phyloP scores from a whole-genome alignment of 2,888 invertebrate genomes.

The Melinopterus prodromus region DNA sequence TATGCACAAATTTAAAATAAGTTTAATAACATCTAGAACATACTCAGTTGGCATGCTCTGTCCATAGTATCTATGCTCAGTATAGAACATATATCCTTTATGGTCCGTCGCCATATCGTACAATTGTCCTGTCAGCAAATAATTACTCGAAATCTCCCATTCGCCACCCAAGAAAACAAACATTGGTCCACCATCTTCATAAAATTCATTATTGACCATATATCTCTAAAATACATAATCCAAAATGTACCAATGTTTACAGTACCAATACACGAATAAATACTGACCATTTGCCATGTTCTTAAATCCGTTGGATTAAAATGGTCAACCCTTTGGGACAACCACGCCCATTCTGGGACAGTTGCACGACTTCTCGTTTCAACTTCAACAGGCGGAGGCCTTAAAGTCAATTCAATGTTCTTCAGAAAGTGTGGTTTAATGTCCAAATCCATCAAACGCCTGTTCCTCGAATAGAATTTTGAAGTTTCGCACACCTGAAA shows the following conservation, averaged over 20 bases:
- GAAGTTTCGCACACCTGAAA: neutral
- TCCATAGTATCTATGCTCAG: slow-evolving; percentile 88
- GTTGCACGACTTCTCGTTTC: neutral
- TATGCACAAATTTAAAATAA: no score
- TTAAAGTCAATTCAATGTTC: neutral
- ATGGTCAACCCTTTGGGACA: slow-evolving; percentile 83
- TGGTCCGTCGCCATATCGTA: slow-evolving; percentile 64
- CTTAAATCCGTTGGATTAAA: slow-evolving; percentile 72
- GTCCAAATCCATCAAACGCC: neutral
- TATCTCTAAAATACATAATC: slow-evolving; percentile 59
- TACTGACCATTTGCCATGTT: slow-evolving; percentile 82
- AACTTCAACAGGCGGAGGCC: slow-evolving; percentile 24
- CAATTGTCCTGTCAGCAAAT: slow-evolving; percentile 56
- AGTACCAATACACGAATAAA: neutral
- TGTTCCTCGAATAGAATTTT: neutral
- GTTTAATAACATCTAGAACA: neutral
- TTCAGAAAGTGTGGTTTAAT: slow-evolving; percentile 5
- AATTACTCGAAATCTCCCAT: slow-evolving; percentile 70
- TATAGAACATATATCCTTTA: slow-evolving; percentile 72
- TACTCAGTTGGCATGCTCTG: slow-evolving; percentile 74
- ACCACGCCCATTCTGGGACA: slow-evolving; percentile 67
- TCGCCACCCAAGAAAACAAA: slow-evolving; percentile 79
- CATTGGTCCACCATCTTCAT: slow-evolving; percentile 65
- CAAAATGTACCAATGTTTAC: no score
- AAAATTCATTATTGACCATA: slow-evolving; percentile 62